phyloP scores from a whole-genome alignment of 2,113 vertebrate genomes.

The Aptenodytes patagonicus region DNA sequence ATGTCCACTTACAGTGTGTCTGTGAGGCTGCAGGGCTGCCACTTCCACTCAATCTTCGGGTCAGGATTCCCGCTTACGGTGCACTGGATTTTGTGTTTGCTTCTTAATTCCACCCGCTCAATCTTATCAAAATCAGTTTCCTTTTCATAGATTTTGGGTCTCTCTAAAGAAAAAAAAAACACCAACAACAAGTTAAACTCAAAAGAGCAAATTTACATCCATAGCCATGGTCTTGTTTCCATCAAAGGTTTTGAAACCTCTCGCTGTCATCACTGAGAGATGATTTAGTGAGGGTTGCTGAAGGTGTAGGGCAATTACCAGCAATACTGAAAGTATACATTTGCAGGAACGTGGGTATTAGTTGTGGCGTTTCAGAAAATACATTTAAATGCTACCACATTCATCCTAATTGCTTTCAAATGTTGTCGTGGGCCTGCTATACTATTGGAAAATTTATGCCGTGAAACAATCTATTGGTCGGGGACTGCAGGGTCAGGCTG shows the following conservation, averaged over 20 bases:
- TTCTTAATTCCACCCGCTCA: constrained; percentile 50
- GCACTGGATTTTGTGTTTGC: constrained; percentile 77
- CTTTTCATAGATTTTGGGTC: constrained; percentile 83
- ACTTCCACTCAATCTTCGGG: constrained; percentile 81
- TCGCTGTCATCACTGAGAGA: background rate
- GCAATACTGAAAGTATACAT: background rate
- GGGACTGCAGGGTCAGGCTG: background rate
- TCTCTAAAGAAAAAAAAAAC: constrained; percentile 68
- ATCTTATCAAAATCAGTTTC: constrained; percentile 66
- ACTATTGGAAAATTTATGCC: background rate
- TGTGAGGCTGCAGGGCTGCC: constrained; percentile 79
- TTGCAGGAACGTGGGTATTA: background rate
- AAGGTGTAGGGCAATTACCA: background rate
- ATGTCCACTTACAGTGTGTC: constrained; percentile 37
- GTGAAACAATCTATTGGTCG: background rate
- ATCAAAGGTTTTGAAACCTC: background rate
- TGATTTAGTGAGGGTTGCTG: background rate
- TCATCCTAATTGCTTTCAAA: background rate
- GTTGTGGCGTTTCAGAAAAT: background rate
- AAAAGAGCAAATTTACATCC: background rate
- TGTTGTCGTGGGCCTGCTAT: background rate
- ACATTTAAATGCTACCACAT: background rate
- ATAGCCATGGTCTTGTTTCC: background rate
- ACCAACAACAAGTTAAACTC: background rate
- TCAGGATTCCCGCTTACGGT: constrained; percentile 74